Percentiles rank a stretch among this genome's conserved stretches.
phyloP scores from a whole-genome alignment of 2,113 vertebrate species.

The Phainopepla nitens region DNA sequence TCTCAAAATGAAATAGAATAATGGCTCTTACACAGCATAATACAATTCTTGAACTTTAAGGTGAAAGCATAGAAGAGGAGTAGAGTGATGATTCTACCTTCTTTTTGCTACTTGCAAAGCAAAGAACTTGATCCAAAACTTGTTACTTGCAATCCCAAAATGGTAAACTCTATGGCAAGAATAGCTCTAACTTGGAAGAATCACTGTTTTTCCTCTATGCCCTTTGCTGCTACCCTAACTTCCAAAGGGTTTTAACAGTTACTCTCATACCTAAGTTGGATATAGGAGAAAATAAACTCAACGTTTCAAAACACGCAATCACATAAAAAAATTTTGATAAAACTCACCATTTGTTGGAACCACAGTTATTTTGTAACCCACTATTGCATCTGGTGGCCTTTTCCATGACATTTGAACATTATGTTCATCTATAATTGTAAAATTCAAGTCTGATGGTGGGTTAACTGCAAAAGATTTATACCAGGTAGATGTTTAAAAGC shows the following conservation, averaged over 20 bases:
- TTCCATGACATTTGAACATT: slow-evolving; percentile 94
- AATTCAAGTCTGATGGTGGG: slow-evolving; percentile 90
- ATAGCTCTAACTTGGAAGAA: neutral
- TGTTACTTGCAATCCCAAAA: neutral
- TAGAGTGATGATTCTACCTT: neutral
- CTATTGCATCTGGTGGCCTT: slow-evolving; percentile 78
- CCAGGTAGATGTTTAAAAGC: slow-evolving; percentile 42
- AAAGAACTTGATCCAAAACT: neutral
- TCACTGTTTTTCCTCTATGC: neutral
- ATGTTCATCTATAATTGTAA: slow-evolving; percentile 94
- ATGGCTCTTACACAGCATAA: neutral
- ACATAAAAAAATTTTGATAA: neutral
- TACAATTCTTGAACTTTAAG: neutral
- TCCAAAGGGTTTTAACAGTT: neutral
- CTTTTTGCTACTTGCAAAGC: neutral
- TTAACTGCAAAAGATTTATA: slow-evolving; percentile 83
- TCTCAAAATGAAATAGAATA: neutral
- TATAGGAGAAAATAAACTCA: neutral
- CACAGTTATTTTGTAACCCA: slow-evolving; percentile 90
- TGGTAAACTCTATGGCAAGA: neutral
- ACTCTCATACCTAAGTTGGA: neutral
- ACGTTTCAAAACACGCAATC: neutral
- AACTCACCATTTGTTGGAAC: slow-evolving; percentile 85
- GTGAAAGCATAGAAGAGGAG: neutral
- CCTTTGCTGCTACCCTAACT: neutral